phyloP scores from a whole-genome alignment of 1,140 invertebrate genomes.

The Megalonaias nervosa region DNA sequence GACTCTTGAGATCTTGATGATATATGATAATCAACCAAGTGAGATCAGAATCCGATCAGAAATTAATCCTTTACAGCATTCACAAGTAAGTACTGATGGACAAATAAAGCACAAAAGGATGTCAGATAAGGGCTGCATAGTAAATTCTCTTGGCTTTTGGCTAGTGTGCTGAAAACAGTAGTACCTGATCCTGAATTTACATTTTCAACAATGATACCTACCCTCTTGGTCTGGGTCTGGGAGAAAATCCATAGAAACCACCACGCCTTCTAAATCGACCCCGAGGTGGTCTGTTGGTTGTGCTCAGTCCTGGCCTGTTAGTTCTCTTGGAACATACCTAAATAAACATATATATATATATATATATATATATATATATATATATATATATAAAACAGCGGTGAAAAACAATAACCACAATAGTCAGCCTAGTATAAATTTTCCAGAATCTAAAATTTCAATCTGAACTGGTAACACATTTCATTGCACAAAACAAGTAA shows the following conservation, averaged over 20 bases:
- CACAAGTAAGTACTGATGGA: constrained; percentile 12
- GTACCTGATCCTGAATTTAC: neutral
- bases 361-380: neutral
- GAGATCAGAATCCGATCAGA: too few relatives aligned
- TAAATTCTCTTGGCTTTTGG: neutral
- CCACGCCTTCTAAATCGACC: constrained; percentile 73
- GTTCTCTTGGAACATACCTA: constrained; percentile 97
- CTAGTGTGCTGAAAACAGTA: neutral
- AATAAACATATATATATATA: neutral
- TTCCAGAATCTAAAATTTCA: neutral
- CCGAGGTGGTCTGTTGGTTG: constrained; percentile 90
- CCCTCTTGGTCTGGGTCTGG: constrained; percentile 45
- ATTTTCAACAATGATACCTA: neutral
- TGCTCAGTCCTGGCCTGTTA: constrained; percentile 95
- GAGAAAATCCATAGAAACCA: constrained; percentile 50
- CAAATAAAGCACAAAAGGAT: neutral
- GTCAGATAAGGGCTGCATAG: neutral
- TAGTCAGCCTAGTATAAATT: neutral
- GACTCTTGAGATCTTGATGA: too few relatives aligned
- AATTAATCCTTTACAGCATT: neutral
- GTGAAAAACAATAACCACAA: neutral
- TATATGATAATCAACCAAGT: too few relatives aligned
- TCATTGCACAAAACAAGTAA: neutral
- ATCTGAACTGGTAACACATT: neutral
- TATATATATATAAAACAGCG: too few relatives aligned